A percentile compares a stretch with the other conserved stretches of the same genome.
Evolutionary conservation across 2,797 vertebrate genomes (phyloP).

Genomic region (Notolepis coatsorum): DNA sequence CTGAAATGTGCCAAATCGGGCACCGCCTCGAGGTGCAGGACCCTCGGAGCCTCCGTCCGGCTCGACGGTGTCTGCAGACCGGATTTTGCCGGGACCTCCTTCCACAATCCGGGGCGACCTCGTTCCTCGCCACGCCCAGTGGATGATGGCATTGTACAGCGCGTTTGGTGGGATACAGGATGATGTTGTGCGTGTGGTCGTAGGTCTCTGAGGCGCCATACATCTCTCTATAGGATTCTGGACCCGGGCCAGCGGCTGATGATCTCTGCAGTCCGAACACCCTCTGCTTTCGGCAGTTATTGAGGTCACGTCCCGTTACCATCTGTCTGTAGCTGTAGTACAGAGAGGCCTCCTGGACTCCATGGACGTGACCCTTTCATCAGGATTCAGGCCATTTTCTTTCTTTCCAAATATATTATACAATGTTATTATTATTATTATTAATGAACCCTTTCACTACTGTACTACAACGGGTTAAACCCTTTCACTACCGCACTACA

Average conservation of each 20-base stretch:
- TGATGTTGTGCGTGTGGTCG: constrained; percentile 8
- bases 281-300: constrained; percentile 58
- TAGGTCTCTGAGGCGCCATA: constrained; percentile 36
- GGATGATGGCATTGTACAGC: constrained; percentile 40
- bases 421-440: no score
- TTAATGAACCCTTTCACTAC: no score
- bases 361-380: no score
- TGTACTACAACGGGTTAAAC: no score
- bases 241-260: constrained; percentile 41
- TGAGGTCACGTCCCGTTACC: constrained; percentile 70
- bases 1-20: constrained; percentile 55
- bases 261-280: constrained; percentile 55
- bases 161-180: neutral
- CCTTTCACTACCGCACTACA: no score
- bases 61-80: constrained; percentile 46
- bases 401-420: no score
- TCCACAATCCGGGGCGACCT: constrained; percentile 25
- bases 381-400: no score
- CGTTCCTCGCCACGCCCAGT: constrained; percentile 36
- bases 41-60: constrained; percentile 41
- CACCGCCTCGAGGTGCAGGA: constrained; percentile 48
- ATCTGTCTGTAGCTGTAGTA: constrained; percentile 72
- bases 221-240: constrained; percentile 39
- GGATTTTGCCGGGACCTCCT: constrained; percentile 40
- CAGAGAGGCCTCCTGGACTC: constrained; percentile 55